phyloP scores from a whole-genome alignment of 2,113 vertebrate genomes.

The Origma solitaria region DNA sequence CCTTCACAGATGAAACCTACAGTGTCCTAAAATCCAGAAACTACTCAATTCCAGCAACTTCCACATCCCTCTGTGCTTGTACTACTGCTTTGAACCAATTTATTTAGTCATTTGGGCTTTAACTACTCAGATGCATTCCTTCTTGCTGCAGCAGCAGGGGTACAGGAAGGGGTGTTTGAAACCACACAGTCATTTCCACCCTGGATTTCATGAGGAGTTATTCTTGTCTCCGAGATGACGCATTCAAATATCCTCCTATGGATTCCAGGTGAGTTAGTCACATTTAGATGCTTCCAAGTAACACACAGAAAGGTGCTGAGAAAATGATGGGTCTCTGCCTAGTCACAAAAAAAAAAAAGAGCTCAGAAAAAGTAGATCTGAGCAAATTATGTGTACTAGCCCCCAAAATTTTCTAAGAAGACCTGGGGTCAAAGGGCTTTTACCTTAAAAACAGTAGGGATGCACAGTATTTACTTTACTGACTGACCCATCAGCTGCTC shows the following conservation, averaged over 20 bases:
- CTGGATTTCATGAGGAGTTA: neutral
- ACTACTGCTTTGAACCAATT: neutral
- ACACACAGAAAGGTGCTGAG: conserved; percentile 12
- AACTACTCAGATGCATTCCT: neutral
- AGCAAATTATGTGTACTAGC: neutral
- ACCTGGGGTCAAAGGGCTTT: neutral
- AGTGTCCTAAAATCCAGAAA: neutral
- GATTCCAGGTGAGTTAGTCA: conserved; percentile 58
- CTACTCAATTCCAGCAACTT: neutral
- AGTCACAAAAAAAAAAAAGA: neutral
- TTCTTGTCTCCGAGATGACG: conserved; percentile 25
- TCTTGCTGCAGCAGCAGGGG: neutral
- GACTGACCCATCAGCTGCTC: neutral
- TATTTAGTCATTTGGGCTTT: neutral
- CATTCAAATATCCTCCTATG: neutral
- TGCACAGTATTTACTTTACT: neutral
- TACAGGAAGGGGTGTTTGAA: neutral
- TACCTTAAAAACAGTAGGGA: neutral
- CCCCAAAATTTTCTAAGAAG: neutral
- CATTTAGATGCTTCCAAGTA: conserved; percentile 23
- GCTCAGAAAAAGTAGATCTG: neutral
- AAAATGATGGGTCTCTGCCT: neutral
- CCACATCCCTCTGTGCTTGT: neutral
- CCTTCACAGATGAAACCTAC: neutral
- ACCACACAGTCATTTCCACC: neutral